phyloP scores from a whole-genome alignment of 2,888 invertebrate species.

The Syrista parreyssii region DNA sequence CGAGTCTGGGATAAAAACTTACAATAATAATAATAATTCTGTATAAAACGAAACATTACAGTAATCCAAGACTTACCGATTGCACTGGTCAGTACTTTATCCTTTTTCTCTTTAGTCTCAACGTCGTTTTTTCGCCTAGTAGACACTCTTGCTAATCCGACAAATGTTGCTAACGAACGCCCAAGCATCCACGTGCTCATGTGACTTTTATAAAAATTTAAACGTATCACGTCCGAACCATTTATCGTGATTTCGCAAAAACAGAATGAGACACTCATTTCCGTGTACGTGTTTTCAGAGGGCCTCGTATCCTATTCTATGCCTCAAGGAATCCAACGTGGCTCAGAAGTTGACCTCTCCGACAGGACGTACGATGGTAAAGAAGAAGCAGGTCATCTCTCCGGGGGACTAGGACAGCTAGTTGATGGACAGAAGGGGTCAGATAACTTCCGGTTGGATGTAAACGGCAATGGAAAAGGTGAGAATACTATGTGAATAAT shows the following conservation, averaged over 20 bases:
- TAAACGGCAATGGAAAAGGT: slow-evolving; percentile 77
- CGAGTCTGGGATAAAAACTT: not conserved
- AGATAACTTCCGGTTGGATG: slow-evolving; percentile 78
- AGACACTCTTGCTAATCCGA: not conserved
- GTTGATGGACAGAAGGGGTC: slow-evolving; percentile 81
- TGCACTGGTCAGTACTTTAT: not conserved
- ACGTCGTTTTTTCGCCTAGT: not conserved
- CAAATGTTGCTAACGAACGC: not conserved
- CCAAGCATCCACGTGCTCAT: not conserved
- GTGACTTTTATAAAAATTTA: not conserved
- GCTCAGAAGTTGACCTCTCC: slow-evolving; percentile 79
- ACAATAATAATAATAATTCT: not conserved
- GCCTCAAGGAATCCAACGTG: slow-evolving; percentile 78
- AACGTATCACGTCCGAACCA: not conserved
- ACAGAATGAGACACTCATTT: not conserved
- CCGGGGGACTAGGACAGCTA: slow-evolving; percentile 82
- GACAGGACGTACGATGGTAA: slow-evolving; percentile 84
- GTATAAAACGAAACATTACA: not conserved
- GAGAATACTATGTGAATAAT: slow-evolving; percentile 37
- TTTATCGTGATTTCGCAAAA: not conserved
- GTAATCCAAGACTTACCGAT: not conserved
- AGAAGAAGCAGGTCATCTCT: slow-evolving; percentile 73
- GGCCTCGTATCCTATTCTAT: slow-evolving; percentile 83
- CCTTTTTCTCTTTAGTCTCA: not conserved
- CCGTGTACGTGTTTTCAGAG: slow-evolving; percentile 68